Conservation (phyloP, 2,888 invertebrate species). For the Xylota segnis region DNA sequence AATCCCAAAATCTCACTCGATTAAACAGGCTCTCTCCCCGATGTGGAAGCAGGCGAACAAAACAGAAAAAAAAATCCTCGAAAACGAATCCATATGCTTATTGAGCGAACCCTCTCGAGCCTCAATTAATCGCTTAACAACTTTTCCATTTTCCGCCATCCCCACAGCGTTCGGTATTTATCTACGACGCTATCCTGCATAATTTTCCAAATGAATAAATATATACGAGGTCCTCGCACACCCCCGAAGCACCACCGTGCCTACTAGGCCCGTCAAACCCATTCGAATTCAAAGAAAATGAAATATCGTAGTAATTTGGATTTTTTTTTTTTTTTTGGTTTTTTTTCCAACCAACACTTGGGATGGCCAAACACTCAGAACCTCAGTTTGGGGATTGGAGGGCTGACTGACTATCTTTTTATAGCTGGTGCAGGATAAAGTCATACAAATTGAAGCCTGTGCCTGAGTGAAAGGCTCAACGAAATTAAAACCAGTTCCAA, state of each 20-base stretch:
- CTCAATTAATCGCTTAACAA: slow-evolving; percentile 74
- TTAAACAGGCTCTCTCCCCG: slow-evolving; percentile 23
- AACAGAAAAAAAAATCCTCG: neutral
- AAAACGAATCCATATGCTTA: slow-evolving; percentile 68
- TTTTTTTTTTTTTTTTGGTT: slow-evolving; percentile 23
- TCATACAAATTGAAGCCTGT: slow-evolving; percentile 65
- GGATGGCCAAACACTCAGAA: slow-evolving; percentile 23
- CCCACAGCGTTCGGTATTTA: slow-evolving; percentile 41
- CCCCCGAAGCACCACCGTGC: neutral
- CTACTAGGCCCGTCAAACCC: slow-evolving; percentile 11
- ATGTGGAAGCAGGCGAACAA: neutral
- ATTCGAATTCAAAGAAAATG: slow-evolving; percentile 71
- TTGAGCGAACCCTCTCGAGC: slow-evolving; percentile 60
- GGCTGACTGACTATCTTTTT: slow-evolving; percentile 38
- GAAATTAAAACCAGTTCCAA: slow-evolving; percentile 68
- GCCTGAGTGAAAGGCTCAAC: slow-evolving; percentile 33
- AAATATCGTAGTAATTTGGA: slow-evolving; percentile 74
- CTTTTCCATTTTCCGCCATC: slow-evolving; percentile 67
- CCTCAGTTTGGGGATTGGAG: neutral
- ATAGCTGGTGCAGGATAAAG: slow-evolving; percentile 53
- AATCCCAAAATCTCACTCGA: slow-evolving; percentile 50
- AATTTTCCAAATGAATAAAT: slow-evolving; percentile 76
- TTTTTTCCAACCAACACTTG: slow-evolving; percentile 4
- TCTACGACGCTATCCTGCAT: slow-evolving; percentile 70
- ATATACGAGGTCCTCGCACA: slow-evolving; percentile 54